Percentiles rank a stretch among this genome's conserved stretches.
Conservation (phyloP, 2,113 vertebrate species). For the Sinocyclocheilus grahami region DNA sequence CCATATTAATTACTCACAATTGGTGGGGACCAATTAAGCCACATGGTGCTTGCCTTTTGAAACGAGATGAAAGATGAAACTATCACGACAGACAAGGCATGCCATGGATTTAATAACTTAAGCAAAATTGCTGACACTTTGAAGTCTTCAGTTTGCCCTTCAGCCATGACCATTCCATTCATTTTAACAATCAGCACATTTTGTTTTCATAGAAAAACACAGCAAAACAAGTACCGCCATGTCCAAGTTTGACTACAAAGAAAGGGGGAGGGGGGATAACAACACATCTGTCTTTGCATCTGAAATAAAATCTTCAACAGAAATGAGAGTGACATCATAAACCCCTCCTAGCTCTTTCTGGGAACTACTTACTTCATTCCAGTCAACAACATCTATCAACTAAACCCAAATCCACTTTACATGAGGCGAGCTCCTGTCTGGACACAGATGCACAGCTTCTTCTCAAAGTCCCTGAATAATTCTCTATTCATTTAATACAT, state of each 20-base stretch:
- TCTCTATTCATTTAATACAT: neutral
- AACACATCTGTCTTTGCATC: neutral
- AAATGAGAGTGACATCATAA: neutral
- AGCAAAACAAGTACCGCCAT: constrained; percentile 5
- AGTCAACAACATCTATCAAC: neutral
- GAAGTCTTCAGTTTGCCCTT: constrained; percentile 24
- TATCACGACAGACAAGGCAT: constrained; percentile 13
- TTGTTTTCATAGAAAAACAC: constrained; percentile 4
- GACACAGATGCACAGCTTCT: neutral
- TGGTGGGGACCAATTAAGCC: neutral
- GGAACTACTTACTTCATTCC: neutral
- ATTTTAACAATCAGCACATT: constrained; percentile 17
- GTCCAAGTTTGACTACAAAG: neutral
- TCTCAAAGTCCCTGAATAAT: neutral
- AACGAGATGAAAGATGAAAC: neutral
- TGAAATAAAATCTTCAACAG: neutral
- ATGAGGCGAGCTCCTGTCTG: neutral
- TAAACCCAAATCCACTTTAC: constrained; percentile 7
- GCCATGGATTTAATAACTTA: constrained; percentile 13
- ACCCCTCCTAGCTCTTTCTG: neutral
- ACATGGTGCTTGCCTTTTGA: constrained; percentile 4
- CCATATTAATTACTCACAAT: neutral
- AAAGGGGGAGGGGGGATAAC: neutral
- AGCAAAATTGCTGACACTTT: constrained; percentile 14
- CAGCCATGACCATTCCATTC: constrained; percentile 27